Percentiles rank a stretch among this genome's conserved stretches.
These are phyloP conservation scores for Tillus elongatus DNA, from an alignment of 2,888 invertebrate genomes.

Conservation along the genomic window DNA sequence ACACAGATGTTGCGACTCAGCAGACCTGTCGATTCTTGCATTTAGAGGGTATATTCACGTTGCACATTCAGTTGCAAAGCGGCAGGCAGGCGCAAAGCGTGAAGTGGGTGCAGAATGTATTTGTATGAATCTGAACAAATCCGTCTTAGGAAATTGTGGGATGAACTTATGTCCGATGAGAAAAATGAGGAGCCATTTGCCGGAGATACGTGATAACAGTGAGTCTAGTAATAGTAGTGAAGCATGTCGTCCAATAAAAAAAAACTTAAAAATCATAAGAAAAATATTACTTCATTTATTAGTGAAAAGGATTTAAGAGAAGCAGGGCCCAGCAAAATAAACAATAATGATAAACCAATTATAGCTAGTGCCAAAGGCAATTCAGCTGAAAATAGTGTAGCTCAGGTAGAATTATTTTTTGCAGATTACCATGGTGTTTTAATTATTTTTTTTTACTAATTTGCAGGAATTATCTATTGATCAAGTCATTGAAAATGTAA, in stretches of 20 bases:
- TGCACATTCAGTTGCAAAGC: background rate
- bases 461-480: slow-evolving; percentile 3
- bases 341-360: slow-evolving; percentile 1
- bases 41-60: background rate
- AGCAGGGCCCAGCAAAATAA: slow-evolving; percentile 4
- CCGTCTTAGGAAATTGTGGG: background rate
- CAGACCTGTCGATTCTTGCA: slow-evolving; percentile 2
- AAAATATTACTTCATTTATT: slow-evolving; percentile 1
- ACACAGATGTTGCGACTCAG: slow-evolving; percentile 3
- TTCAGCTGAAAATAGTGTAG: slow-evolving; percentile 2
- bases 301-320: slow-evolving; percentile 3
- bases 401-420: slow-evolving; percentile 1
- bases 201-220: slow-evolving; percentile 2
- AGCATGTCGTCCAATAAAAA: slow-evolving; percentile 1
- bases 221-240: slow-evolving; percentile 3
- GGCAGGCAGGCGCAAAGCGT: background rate
- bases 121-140: background rate
- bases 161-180: slow-evolving; percentile 3
- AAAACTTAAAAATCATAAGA: background rate
- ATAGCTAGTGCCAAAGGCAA: slow-evolving; percentile 2
- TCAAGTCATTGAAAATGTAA: background rate
- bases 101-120: slow-evolving; percentile 2
- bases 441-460: slow-evolving; percentile 3
- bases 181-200: slow-evolving; percentile 2
- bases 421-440: slow-evolving; percentile 1